Evolutionary conservation across 35 echinoderm and acorn worm genomes (phyloP), one percentile per base, ranked within the genome.

Genomic region (Ophiothrix spiculata): DNA sequence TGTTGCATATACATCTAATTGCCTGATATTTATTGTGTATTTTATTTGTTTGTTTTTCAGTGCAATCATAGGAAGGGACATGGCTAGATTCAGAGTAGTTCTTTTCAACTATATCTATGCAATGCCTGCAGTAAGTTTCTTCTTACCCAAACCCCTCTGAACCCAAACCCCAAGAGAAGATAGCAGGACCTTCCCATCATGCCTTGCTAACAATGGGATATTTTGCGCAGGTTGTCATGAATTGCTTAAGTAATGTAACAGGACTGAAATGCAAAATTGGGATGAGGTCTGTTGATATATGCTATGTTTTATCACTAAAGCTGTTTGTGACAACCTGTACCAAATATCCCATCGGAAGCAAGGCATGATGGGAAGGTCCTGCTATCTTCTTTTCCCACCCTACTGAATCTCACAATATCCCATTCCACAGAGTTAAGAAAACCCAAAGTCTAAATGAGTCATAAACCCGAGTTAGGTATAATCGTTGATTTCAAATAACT

Each of bases 81-180:
- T 93, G 1, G 74, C 84, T 28, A 37, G 86, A 33, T 97, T 97
- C 74, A 97, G 92, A 87, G 81, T 60, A 42, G 81, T 93, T 77
- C 87, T 97, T 0, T 83, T 93, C 31, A 83, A 83, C 46, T 97
- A 93, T 73, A 87, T 97, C 32, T 93, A 77, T 83, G 94, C 94
- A 3, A 97, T 97, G 94, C 94, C 94, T 34, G 75, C 75, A 49
- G 94, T 97, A 80, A 97, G 90, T 90, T 78, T 33, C n/a, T 0
- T 80, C 0, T 41, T 38, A 33, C 3, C 39, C 29, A 49, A 10
- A 19, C 6, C 6, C 42, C 19, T 49, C 42, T 10, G 6, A 80
- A 19, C 14, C 23, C 28, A 31, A 81, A 25, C 32, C 19, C 25
- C 31, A n/a, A n/a, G n/a, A n/a, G n/a, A n/a, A n/a, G n/a, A n/a